Conservation (phyloP, 30 jellyfish, hydroid and myxozoan species). For the Catostylus mosaicus region DNA sequence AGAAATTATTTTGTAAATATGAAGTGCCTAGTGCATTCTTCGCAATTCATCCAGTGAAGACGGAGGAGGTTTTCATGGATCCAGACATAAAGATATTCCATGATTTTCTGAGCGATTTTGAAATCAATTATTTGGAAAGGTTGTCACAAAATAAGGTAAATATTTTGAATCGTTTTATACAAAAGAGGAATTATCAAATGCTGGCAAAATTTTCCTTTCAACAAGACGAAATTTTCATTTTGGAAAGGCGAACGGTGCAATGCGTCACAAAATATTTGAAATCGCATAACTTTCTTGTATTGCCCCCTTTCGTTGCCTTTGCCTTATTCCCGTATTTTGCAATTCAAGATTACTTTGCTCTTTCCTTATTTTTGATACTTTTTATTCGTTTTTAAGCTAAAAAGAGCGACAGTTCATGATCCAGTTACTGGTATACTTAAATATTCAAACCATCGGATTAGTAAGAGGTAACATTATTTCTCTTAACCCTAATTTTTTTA, state of each 20-base stretch:
- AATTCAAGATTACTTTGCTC: too few species aligned
- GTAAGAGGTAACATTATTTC: constrained; percentile 62
- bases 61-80: constrained; percentile 58
- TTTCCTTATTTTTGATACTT: background rate
- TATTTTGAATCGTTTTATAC: too few species aligned
- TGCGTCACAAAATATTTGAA: too few species aligned
- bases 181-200: too few species aligned
- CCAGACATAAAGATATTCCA: constrained; percentile 66
- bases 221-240: too few species aligned
- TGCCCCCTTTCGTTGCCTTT: too few species aligned
- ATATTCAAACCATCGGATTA: constrained; percentile 82
- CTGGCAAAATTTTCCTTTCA: too few species aligned
- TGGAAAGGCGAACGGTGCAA: too few species aligned
- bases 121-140: constrained; percentile 52
- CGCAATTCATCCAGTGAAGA: constrained; percentile 64
- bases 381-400: constrained; percentile 35
- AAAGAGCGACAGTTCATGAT: constrained; percentile 91
- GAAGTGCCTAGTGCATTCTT: constrained; percentile 46
- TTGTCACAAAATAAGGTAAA: constrained; percentile 50
- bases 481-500: too few species aligned
- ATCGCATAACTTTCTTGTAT: too few species aligned
- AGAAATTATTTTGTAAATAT: constrained; percentile 66
- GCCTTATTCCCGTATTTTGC: too few species aligned
- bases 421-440: constrained; percentile 70
- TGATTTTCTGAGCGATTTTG: constrained; percentile 64